A percentile compares a stretch with the other conserved stretches of the same genome.
phyloP scores from a whole-genome alignment of 2,888 invertebrate genomes.

The Drosophila tripunctata region DNA sequence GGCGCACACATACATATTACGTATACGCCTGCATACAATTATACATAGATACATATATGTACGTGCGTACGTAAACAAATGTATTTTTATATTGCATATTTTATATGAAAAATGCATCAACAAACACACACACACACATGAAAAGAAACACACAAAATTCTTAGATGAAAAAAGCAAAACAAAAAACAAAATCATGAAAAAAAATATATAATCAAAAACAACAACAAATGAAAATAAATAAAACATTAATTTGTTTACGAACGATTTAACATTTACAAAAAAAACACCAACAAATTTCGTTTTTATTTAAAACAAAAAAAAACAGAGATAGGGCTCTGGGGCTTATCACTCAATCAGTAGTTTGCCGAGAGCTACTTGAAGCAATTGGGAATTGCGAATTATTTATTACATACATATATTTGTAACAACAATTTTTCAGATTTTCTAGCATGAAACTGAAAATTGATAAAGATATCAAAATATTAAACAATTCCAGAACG shows the following conservation, averaged over 20 bases:
- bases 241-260: conserved; percentile 66
- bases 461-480: too few relatives aligned
- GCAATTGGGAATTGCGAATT: too few relatives aligned
- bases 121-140: conserved; percentile 15
- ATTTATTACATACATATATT: too few relatives aligned
- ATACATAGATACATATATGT: too few relatives aligned
- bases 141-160: too few relatives aligned
- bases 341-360: neutral
- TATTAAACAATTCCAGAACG: too few relatives aligned
- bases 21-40: too few relatives aligned
- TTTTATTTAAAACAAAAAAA: conserved; percentile 23
- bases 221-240: conserved; percentile 47
- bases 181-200: conserved; percentile 9
- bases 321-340: neutral
- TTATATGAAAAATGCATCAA: conserved; percentile 20
- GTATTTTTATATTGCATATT: conserved; percentile 39
- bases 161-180: conserved; percentile 8
- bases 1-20: conserved; percentile 27
- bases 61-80: conserved; percentile 17
- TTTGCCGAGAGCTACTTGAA: too few relatives aligned
- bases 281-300: conserved; percentile 23
- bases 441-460: too few relatives aligned
- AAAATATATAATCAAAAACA: conserved; percentile 10
- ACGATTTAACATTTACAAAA: conserved; percentile 51
- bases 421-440: too few relatives aligned